phyloP scores from a whole-genome alignment of 2,888 invertebrate species.

The Acleris emargana region DNA sequence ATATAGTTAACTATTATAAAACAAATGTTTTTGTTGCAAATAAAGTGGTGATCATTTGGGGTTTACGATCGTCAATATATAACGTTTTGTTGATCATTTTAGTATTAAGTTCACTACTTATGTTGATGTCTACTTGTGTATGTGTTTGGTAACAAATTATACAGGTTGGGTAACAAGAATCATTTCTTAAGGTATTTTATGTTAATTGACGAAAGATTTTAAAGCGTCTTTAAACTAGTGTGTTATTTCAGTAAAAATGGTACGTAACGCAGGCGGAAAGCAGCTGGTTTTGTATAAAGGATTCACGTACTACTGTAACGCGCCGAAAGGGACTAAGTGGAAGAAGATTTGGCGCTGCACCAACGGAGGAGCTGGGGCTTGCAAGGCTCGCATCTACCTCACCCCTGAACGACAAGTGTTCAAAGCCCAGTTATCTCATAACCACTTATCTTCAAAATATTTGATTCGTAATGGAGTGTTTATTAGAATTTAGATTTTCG shows the following conservation, averaged over 20 bases:
- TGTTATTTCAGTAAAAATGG: constrained; percentile 19
- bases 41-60: too few relatives aligned
- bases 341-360: constrained; percentile 32
- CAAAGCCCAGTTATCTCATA: constrained; percentile 9
- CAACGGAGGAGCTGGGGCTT: not conserved
- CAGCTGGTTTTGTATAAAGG: constrained; percentile 33
- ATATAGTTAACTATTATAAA: too few relatives aligned
- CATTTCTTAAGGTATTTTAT: too few relatives aligned
- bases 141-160: too few relatives aligned
- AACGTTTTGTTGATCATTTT: too few relatives aligned
- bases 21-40: too few relatives aligned
- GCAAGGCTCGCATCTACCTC: constrained; percentile 21
- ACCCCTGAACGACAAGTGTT: constrained; percentile 9
- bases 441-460: constrained; percentile 7
- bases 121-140: too few relatives aligned
- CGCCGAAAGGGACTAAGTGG: constrained; percentile 2
- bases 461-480: constrained; percentile 13
- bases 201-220: not conserved
- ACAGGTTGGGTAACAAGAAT: too few relatives aligned
- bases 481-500: constrained; percentile 4
- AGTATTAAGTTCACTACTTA: too few relatives aligned
- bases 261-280: constrained; percentile 28
- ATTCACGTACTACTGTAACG: constrained; percentile 35
- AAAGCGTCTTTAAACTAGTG: not conserved
- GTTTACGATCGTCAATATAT: too few relatives aligned